A percentile compares a stretch with the other conserved stretches of the same genome.
These are phyloP conservation scores for Psammodynastes pulverulentus DNA, from an alignment of 2,113 vertebrate species.

Conservation along the genomic window DNA sequence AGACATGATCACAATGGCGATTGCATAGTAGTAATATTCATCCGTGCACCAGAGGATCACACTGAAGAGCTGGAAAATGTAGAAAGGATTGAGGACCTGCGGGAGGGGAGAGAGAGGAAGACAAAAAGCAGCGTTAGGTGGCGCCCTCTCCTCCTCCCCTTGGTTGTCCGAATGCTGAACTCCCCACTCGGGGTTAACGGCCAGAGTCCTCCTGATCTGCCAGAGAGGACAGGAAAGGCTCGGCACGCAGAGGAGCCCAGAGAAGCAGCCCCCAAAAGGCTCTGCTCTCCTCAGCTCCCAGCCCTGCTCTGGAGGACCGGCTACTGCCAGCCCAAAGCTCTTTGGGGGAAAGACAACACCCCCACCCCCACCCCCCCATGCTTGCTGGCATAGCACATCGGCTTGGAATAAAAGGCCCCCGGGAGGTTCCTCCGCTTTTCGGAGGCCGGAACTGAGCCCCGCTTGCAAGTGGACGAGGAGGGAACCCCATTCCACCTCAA, in stretches of 20 bases:
- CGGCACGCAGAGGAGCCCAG: no score
- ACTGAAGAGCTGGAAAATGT: constrained; percentile 99
- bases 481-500: accelerated
- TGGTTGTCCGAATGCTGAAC: not conserved
- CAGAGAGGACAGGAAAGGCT: not conserved
- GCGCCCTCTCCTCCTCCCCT: not conserved
- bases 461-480: no score
- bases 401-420: no score
- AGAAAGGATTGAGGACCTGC: constrained; percentile 98
- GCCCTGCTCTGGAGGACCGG: no score
- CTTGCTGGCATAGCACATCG: not conserved
- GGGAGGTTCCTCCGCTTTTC: not conserved
- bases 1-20: constrained; percentile 94
- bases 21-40: constrained; percentile 96
- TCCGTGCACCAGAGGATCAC: constrained; percentile 92
- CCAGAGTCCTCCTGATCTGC: not conserved
- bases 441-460: no score
- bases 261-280: not conserved
- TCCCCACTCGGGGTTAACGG: not conserved
- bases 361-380: not conserved
- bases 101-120: not conserved
- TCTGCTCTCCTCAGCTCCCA: not conserved
- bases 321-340: not conserved
- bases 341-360: not conserved
- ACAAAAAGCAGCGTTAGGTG: not conserved